Conservation (phyloP, 1,140 invertebrate species). For the Harpegnathos saltator region DNA sequence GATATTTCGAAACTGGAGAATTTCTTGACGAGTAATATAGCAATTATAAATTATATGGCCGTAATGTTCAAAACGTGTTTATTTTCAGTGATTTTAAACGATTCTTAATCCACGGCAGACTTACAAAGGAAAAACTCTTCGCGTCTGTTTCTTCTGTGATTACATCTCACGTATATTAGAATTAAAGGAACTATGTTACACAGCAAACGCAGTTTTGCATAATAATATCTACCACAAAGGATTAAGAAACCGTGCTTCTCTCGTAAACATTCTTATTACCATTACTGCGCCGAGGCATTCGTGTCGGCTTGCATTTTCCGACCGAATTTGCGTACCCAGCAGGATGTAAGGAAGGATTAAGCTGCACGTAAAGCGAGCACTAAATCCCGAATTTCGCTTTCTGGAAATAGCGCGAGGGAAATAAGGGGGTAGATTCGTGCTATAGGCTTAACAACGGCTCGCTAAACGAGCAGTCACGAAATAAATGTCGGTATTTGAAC, state of each 20-base stretch:
- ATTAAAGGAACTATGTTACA: no score
- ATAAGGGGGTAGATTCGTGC: slow-evolving; percentile 14
- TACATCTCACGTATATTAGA: no score
- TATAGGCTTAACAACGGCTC: background rate
- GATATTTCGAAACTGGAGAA: no score
- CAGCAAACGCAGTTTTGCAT: background rate
- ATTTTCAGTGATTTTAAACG: no score
- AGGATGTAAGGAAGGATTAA: slow-evolving; percentile 36
- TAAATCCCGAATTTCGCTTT: slow-evolving; percentile 32
- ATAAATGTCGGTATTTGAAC: background rate
- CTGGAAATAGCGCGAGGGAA: background rate
- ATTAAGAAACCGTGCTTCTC: slow-evolving; percentile 26
- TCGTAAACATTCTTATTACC: slow-evolving; percentile 33
- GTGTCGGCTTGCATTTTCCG: slow-evolving; percentile 32
- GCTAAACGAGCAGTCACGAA: slow-evolving; percentile 6
- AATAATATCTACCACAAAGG: slow-evolving; percentile 11
- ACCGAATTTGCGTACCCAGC: slow-evolving; percentile 15
- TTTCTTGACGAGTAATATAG: no score
- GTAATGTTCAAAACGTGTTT: no score
- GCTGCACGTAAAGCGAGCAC: slow-evolving; percentile 20
- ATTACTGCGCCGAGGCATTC: slow-evolving; percentile 15
- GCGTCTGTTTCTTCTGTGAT: no score
- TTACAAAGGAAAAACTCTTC: no score
- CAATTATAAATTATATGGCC: no score
- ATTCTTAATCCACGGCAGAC: no score